These are phyloP conservation scores for Deroplatys truncata DNA, from an alignment of 2,888 invertebrate genomes.

Conservation along the genomic window DNA sequence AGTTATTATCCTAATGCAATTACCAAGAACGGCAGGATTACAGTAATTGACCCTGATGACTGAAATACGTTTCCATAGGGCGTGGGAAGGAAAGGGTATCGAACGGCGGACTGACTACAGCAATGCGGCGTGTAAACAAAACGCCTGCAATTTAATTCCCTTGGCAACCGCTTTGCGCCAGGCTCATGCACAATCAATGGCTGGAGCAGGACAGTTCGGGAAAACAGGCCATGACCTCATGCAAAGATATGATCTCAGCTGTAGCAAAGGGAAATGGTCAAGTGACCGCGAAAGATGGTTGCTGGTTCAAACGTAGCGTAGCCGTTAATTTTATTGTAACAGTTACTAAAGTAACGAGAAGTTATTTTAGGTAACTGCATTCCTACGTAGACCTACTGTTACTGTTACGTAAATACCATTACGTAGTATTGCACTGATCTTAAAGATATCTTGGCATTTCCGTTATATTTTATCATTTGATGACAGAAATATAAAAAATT, in stretches of 20 bases:
- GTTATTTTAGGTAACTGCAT: too few species aligned
- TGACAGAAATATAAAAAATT: too few species aligned
- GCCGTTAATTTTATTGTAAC: too few species aligned
- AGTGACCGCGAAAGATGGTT: too few species aligned
- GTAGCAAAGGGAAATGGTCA: too few species aligned
- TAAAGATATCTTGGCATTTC: too few species aligned
- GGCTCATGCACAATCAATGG: not conserved
- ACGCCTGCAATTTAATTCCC: not conserved
- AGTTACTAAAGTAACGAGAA: too few species aligned
- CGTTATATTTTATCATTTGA: too few species aligned
- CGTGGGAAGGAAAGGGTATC: not conserved
- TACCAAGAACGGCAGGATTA: not conserved
- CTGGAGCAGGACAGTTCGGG: not conserved
- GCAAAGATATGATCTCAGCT: not conserved
- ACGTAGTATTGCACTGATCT: too few species aligned
- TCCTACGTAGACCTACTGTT: too few species aligned
- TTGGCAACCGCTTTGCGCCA: not conserved
- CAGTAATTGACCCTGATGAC: not conserved
- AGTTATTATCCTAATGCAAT: conserved; percentile 1
- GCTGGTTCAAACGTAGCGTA: too few species aligned
- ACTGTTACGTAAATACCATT: too few species aligned
- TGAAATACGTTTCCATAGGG: not conserved
- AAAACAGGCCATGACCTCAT: not conserved
- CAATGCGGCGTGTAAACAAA: not conserved
- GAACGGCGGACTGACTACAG: not conserved